phyloP scores from a whole-genome alignment of 1,140 invertebrate species.

The Dendrolimus kikuchii region DNA sequence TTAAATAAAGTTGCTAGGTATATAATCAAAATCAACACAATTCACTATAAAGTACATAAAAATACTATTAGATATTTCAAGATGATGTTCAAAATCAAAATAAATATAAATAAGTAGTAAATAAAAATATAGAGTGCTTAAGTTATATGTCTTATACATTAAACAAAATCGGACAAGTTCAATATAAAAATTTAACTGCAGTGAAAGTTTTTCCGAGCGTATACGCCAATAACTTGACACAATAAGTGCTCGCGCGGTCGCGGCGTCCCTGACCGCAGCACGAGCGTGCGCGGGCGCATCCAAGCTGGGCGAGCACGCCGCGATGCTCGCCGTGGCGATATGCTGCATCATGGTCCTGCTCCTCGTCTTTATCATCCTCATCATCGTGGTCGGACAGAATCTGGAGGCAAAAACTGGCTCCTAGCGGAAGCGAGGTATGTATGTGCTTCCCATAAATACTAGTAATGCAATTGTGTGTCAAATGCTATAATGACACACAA shows the following conservation, averaged over 20 bases:
- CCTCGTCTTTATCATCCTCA: constrained; percentile 83
- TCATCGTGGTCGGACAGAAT: constrained; percentile 83
- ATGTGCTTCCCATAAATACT: background rate
- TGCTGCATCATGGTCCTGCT: constrained; percentile 84
- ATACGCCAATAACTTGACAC: constrained; percentile 11
- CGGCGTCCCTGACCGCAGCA: constrained; percentile 43
- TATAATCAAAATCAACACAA: too few species aligned
- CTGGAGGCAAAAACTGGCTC: constrained; percentile 74
- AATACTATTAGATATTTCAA: too few species aligned
- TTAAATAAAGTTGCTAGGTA: too few species aligned
- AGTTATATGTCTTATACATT: background rate
- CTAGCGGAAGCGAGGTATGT: constrained; percentile 48
- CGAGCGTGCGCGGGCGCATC: constrained; percentile 39
- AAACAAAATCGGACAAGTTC: background rate
- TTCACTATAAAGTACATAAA: too few species aligned
- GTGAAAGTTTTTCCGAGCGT: background rate
- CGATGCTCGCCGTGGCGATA: constrained; percentile 84
- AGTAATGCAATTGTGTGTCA: too few species aligned
- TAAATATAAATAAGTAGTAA: background rate
- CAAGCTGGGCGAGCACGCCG: constrained; percentile 71
- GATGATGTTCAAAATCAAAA: too few species aligned
- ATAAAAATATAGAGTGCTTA: background rate
- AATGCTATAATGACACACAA: too few species aligned
- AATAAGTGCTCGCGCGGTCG: constrained; percentile 40
- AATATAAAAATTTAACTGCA: background rate